A percentile compares a stretch with the other conserved stretches of the same genome.
Conservation (phyloP, 2,888 invertebrate species). For the Slavum lentiscoides region DNA sequence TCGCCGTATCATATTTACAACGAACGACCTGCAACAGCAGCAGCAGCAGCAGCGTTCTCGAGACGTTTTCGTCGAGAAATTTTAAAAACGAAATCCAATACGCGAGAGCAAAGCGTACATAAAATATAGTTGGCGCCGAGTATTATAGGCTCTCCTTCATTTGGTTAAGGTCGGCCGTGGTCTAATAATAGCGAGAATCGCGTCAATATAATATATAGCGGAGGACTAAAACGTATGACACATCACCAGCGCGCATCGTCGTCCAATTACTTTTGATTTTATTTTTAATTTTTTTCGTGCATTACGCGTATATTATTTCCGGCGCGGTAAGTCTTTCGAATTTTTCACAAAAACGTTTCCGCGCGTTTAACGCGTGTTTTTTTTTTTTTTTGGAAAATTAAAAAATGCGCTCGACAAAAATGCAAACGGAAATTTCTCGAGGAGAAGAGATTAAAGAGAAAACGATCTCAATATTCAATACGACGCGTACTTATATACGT, state of each 20-base stretch:
- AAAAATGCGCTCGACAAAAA: too few species aligned
- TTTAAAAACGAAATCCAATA: constrained; percentile 27
- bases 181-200: constrained; percentile 40
- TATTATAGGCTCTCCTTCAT: constrained; percentile 6
- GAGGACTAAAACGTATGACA: constrained; percentile 36
- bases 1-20: too few species aligned
- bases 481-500: too few species aligned
- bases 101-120: neutral
- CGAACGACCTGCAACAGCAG: too few species aligned
- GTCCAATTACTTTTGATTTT: constrained; percentile 47
- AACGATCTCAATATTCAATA: too few species aligned
- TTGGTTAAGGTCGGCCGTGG: constrained; percentile 31
- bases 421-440: too few species aligned
- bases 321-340: neutral
- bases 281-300: constrained; percentile 38
- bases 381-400: too few species aligned
- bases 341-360: neutral
- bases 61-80: neutral
- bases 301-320: neutral
- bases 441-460: too few species aligned
- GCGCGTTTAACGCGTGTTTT: neutral
- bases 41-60: too few species aligned
- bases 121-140: constrained; percentile 37
- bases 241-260: neutral
- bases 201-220: constrained; percentile 24